phyloP scores from a whole-genome alignment of 2,797 vertebrate species.

The Luscinia megarhynchos region DNA sequence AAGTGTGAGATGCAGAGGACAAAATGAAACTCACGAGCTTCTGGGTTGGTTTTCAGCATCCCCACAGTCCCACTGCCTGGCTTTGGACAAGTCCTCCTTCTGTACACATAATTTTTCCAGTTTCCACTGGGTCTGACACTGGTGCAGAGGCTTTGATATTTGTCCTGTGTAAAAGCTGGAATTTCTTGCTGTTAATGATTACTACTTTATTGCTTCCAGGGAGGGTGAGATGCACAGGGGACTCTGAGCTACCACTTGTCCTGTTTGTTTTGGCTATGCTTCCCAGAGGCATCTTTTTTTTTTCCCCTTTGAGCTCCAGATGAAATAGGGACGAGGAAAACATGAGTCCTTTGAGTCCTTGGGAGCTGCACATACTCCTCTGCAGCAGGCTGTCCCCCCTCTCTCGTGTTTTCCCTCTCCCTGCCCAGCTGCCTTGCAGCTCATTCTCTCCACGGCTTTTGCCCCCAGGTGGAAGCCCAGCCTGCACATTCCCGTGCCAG shows the following conservation, averaged over 20 bases:
- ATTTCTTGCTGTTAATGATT: neutral
- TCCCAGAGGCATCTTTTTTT: neutral
- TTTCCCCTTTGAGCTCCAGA: neutral
- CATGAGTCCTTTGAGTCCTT: too few relatives aligned
- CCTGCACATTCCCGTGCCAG: conserved; percentile 75
- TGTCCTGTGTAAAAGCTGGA: neutral
- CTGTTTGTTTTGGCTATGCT: neutral
- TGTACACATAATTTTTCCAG: accelerated
- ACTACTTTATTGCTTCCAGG: neutral
- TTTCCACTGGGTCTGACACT: accelerated
- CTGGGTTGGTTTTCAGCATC: neutral
- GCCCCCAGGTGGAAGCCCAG: conserved; percentile 70
- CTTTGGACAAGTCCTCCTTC: neutral
- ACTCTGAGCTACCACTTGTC: neutral
- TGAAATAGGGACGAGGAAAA: neutral
- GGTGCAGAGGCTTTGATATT: neutral
- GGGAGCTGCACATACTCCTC: neutral
- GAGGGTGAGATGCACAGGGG: neutral
- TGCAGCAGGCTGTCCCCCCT: neutral
- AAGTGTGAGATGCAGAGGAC: neutral
- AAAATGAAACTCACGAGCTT: accelerated
- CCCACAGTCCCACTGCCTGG: neutral
- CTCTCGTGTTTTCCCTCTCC: neutral
- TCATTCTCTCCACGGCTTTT: neutral
- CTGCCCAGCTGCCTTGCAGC: accelerated